Evolutionary conservation across 2,888 invertebrate species (phyloP).

Genomic region (Trimorus sp.): DNA sequence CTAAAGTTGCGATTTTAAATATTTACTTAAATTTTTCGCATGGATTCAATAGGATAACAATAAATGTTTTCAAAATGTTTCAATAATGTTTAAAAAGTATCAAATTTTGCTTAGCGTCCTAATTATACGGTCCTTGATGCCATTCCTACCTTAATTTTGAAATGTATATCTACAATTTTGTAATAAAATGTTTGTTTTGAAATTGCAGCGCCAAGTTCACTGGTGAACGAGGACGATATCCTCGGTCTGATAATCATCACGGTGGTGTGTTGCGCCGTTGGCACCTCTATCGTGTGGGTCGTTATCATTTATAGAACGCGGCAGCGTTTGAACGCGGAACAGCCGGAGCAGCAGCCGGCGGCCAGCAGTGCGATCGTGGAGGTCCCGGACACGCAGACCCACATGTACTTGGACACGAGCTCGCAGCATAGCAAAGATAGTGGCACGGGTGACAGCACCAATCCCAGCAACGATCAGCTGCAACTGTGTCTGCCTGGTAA

Average conservation of each 20-base stretch:
- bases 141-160: no score
- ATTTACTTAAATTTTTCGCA: no score
- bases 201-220: conserved; percentile 83
- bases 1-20: no score
- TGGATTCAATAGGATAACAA: no score
- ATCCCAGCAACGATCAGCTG: conserved; percentile 87
- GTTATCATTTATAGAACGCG: conserved; percentile 94
- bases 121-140: no score
- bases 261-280: conserved; percentile 94
- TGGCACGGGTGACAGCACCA: conserved; percentile 90
- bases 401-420: conserved; percentile 81
- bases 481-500: conserved; percentile 78
- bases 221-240: conserved; percentile 88
- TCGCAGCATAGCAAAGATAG: conserved; percentile 91
- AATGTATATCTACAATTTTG: no score
- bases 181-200: neutral
- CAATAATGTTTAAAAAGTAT: no score
- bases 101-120: no score
- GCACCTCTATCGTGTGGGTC: conserved; percentile 96
- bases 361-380: conserved; percentile 46
- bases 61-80: no score
- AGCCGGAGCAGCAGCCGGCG: no score
- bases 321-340: conserved; percentile 84
- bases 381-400: conserved; percentile 74
- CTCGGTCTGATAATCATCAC: conserved; percentile 94